These are phyloP conservation scores for Porites lutea DNA, from an alignment of 64 coral and sea anemone species.

Conservation along the genomic window DNA sequence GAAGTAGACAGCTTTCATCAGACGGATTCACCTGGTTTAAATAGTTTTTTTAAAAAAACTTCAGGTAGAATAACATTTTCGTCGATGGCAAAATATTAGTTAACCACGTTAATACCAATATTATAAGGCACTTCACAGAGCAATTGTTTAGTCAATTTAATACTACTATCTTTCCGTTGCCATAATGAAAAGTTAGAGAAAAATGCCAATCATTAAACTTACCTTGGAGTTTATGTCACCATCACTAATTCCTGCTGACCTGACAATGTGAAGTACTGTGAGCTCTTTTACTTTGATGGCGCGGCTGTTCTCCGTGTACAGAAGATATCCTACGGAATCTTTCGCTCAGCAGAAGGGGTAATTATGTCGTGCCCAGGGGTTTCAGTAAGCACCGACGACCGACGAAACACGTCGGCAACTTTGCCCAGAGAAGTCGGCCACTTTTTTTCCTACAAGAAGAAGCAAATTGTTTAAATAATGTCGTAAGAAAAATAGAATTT, in stretches of 20 bases:
- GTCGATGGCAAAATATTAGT: conserved; percentile 23
- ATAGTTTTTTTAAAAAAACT: background rate
- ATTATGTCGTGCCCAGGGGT: background rate
- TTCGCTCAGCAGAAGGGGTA: conserved; percentile 12
- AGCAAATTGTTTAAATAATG: no score
- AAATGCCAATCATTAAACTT: background rate
- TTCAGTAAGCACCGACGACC: no score
- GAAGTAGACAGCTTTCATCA: background rate
- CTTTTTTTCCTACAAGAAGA: no score
- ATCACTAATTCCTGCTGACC: background rate
- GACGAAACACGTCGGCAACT: no score
- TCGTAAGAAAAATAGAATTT: no score
- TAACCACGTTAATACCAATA: background rate
- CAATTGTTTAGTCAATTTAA: background rate
- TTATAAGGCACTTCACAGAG: conserved; percentile 14
- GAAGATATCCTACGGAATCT: background rate
- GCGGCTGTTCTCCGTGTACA: background rate
- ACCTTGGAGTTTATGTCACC: background rate
- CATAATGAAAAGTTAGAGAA: background rate
- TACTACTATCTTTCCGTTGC: background rate
- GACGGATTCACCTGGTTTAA: background rate
- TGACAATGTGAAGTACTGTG: background rate
- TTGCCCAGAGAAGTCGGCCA: no score
- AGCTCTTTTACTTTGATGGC: conserved; percentile 24
- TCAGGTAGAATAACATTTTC: background rate